Conservation (phyloP, 1,140 invertebrate genomes). For the Planococcus citri region DNA sequence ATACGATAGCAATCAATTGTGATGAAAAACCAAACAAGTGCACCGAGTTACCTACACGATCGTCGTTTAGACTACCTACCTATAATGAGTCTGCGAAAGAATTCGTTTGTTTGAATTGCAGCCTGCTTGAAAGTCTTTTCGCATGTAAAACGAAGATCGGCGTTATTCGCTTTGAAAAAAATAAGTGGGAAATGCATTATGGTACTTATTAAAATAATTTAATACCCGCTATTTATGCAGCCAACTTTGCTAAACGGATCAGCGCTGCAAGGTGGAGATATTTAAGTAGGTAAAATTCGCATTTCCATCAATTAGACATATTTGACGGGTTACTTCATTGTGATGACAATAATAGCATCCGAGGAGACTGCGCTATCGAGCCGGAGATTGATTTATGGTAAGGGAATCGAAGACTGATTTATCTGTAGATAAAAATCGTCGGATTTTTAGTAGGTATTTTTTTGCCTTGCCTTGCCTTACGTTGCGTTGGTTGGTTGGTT, state of each 20-base stretch:
- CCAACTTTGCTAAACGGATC: not conserved
- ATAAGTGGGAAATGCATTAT: too few species aligned
- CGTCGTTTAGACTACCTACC: too few species aligned
- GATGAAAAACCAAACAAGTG: not conserved
- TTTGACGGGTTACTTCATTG: not conserved
- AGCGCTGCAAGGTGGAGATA: not conserved
- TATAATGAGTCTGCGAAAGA: not conserved
- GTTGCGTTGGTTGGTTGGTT: not conserved
- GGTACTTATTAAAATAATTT: slow-evolving; percentile 2
- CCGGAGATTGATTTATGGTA: slow-evolving; percentile 11
- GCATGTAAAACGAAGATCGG: not conserved
- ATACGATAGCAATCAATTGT: not conserved
- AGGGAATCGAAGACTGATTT: not conserved
- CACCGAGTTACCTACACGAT: slow-evolving; percentile 1
- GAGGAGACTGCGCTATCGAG: not conserved
- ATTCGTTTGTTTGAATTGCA: not conserved
- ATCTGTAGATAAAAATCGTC: not conserved
- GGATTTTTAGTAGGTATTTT: not conserved
- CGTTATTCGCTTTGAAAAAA: not conserved
- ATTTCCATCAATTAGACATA: slow-evolving; percentile 20
- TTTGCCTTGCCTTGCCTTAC: not conserved
- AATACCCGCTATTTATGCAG: not conserved
- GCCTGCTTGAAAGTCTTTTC: not conserved
- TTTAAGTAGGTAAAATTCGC: not conserved
- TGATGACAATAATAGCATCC: not conserved